Evolutionary conservation across 2,888 invertebrate species (phyloP).

Genomic region (Parelbella ahira): DNA sequence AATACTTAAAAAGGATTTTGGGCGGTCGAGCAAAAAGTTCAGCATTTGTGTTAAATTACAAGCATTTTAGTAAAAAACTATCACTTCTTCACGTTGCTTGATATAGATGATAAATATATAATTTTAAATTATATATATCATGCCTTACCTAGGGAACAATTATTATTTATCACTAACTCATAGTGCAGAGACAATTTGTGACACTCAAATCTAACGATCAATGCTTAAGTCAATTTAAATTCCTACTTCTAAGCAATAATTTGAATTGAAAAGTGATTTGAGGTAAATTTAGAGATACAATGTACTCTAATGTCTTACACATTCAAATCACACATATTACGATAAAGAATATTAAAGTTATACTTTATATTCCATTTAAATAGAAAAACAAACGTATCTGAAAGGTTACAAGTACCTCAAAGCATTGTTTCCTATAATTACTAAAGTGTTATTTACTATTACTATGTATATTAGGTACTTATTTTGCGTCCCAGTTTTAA

Average conservation of each 20-base stretch:
- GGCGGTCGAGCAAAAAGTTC: constrained; percentile 67
- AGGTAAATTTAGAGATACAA: too few species aligned
- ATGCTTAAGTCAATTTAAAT: too few species aligned
- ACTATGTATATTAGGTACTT: background rate
- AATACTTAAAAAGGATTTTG: constrained; percentile 47
- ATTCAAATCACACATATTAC: too few species aligned
- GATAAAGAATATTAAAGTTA: constrained; percentile 5
- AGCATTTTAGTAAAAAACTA: constrained; percentile 53
- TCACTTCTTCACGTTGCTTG: constrained; percentile 34
- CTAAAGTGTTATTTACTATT: background rate
- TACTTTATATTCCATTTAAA: constrained; percentile 13
- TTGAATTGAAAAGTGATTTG: too few species aligned
- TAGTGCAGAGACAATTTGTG: constrained; percentile 13
- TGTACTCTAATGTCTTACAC: too few species aligned
- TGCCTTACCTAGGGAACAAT: constrained; percentile 28
- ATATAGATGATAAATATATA: constrained; percentile 29
- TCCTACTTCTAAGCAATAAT: too few species aligned
- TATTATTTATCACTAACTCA: constrained; percentile 23
- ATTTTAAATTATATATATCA: constrained; percentile 30
- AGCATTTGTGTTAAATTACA: constrained; percentile 51
- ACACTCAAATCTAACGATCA: too few species aligned
- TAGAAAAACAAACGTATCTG: too few species aligned
- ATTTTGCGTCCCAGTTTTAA: constrained; percentile 14
- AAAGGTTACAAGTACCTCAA: too few species aligned
- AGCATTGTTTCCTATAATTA: too few species aligned